These are phyloP conservation scores for Oscheius myriophilus DNA, from an alignment of 2,888 invertebrate species.

Conservation along the genomic window DNA sequence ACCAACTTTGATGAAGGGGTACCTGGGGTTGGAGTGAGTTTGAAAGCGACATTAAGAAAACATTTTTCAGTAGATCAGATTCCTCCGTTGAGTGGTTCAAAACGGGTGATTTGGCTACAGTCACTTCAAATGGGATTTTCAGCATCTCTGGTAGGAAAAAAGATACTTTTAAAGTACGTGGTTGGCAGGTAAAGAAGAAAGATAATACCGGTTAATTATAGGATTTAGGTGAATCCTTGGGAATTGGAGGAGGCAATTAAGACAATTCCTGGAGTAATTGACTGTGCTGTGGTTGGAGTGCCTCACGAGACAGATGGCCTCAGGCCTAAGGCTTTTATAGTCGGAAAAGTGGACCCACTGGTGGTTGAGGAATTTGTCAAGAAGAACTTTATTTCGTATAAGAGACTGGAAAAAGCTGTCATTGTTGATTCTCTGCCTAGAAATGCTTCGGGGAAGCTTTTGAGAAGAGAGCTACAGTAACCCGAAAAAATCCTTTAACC, in stretches of 20 bases:
- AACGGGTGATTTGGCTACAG: slow-evolving; percentile 36
- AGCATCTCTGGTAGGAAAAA: slow-evolving; percentile 49
- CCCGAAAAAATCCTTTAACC: too few relatives aligned
- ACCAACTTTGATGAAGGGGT: slow-evolving; percentile 41
- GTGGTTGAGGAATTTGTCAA: slow-evolving; percentile 35
- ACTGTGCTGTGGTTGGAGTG: slow-evolving; percentile 46
- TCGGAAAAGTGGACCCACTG: slow-evolving; percentile 32
- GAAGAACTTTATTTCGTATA: slow-evolving; percentile 52
- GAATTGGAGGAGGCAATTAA: slow-evolving; percentile 48
- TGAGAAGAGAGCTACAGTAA: slow-evolving; percentile 27
- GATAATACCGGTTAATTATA: background rate
- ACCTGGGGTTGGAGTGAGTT: slow-evolving; percentile 23
- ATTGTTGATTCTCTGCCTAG: slow-evolving; percentile 42
- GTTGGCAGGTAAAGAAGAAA: slow-evolving; percentile 45
- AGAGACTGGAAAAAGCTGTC: slow-evolving; percentile 41
- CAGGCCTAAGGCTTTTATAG: slow-evolving; percentile 41
- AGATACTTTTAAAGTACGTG: slow-evolving; percentile 55
- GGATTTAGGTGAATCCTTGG: slow-evolving; percentile 41
- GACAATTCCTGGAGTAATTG: slow-evolving; percentile 33
- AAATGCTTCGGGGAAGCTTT: slow-evolving; percentile 50
- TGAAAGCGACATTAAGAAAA: background rate
- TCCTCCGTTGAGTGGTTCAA: slow-evolving; percentile 28
- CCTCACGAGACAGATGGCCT: slow-evolving; percentile 15
- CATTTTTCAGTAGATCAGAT: too few relatives aligned
- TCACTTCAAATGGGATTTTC: slow-evolving; percentile 24